A percentile compares a stretch with the other conserved stretches of the same genome.
phyloP scores from a whole-genome alignment of 2,888 invertebrate genomes.

The Amphipyra berbera region DNA sequence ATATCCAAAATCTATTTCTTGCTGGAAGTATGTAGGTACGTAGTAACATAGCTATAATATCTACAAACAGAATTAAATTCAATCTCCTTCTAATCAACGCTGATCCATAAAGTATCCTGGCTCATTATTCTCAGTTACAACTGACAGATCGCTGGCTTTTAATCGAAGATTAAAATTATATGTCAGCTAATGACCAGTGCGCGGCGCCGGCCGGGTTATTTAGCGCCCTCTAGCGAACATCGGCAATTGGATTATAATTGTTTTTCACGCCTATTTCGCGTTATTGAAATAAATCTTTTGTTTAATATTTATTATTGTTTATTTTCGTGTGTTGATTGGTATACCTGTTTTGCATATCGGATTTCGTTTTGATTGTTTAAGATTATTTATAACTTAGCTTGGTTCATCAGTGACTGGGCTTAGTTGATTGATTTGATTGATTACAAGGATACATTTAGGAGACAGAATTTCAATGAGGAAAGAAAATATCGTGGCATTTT shows the following conservation, averaged over 20 bases:
- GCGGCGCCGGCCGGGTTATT: conserved; percentile 73
- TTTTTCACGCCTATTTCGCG: conserved; percentile 86
- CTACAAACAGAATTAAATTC: conserved; percentile 40
- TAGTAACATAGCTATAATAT: background rate
- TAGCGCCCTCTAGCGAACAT: conserved; percentile 73
- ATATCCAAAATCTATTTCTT: too few relatives aligned
- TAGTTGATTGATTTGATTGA: too few relatives aligned
- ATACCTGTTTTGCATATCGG: conserved; percentile 39
- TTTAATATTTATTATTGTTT: conserved; percentile 79
- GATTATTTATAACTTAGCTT: too few relatives aligned
- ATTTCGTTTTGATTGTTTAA: conserved; percentile 37
- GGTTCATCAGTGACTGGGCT: too few relatives aligned
- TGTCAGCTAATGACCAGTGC: conserved; percentile 78
- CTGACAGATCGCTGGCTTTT: conserved; percentile 79
- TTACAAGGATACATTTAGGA: too few relatives aligned
- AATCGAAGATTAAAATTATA: conserved; percentile 87
- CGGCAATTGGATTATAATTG: conserved; percentile 85
- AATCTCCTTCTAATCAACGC: conserved; percentile 52
- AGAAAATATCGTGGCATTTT: too few relatives aligned
- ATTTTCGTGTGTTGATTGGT: conserved; percentile 65
- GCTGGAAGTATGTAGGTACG: too few relatives aligned
- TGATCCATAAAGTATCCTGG: conserved; percentile 58
- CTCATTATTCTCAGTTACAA: conserved; percentile 77
- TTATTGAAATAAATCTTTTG: conserved; percentile 86
- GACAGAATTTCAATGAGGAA: too few relatives aligned